A percentile compares a stretch with the other conserved stretches of the same genome.
phyloP scores from a whole-genome alignment of 1,140 invertebrate genomes.

The Drosophila truncata region DNA sequence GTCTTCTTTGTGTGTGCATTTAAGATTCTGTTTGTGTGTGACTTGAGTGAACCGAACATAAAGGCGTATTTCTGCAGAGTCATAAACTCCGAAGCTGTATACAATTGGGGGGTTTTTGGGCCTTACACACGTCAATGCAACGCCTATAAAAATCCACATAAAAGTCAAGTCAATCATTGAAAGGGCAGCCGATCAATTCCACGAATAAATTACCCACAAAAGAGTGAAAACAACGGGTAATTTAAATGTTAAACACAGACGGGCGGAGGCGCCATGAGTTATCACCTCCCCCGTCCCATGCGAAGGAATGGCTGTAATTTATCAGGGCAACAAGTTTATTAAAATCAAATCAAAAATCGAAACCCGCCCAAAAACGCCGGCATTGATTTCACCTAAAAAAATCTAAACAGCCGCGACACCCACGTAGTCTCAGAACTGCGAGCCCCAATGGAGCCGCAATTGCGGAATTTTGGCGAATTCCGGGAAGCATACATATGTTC shows the following conservation, averaged over 20 bases:
- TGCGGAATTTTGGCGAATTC: constrained; percentile 45
- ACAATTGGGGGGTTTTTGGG: constrained; percentile 26
- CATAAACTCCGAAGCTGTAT: constrained; percentile 39
- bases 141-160: constrained; percentile 66
- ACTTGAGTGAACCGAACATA: constrained; percentile 13
- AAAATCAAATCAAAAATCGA: constrained; percentile 48
- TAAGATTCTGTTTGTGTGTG: constrained; percentile 17
- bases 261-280: constrained; percentile 44
- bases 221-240: constrained; percentile 30
- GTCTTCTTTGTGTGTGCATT: constrained; percentile 13
- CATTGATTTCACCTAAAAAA: constrained; percentile 47
- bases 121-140: constrained; percentile 57
- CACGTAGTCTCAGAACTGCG: constrained; percentile 29
- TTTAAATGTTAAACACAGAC: constrained; percentile 51
- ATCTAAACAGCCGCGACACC: constrained; percentile 62
- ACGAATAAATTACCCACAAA: constrained; percentile 57
- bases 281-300: constrained; percentile 22
- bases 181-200: constrained; percentile 46
- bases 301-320: constrained; percentile 16
- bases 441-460: constrained; percentile 41
- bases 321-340: constrained; percentile 42
- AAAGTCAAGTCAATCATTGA: constrained; percentile 56
- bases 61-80: constrained; percentile 41
- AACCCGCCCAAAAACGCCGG: constrained; percentile 1
- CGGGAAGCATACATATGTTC: constrained; percentile 45